Conservation (phyloP, 2,113 vertebrate species). For the Alethe diademata region DNA sequence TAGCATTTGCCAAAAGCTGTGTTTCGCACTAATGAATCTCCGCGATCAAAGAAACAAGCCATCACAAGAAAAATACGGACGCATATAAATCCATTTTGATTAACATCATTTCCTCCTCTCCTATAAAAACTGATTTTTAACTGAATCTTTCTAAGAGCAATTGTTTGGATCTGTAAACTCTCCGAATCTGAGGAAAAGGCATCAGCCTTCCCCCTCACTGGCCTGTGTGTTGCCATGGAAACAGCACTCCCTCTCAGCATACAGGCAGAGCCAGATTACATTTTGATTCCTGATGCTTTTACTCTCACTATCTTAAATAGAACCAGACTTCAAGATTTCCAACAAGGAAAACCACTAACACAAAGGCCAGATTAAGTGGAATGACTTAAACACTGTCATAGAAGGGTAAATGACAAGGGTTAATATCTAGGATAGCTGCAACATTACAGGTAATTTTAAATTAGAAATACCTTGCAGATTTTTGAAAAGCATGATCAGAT, state of each 20-base stretch:
- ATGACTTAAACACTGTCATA: rapidly evolving
- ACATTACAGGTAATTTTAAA: neutral
- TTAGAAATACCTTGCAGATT: neutral
- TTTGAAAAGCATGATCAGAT: neutral
- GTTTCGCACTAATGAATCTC: neutral
- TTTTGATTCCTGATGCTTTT: conserved; percentile 35
- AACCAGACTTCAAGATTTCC: neutral
- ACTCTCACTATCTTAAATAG: conserved; percentile 2
- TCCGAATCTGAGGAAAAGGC: neutral
- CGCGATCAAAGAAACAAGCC: neutral
- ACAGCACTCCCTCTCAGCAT: conserved; percentile 43
- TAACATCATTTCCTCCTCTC: neutral
- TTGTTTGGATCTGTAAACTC: conserved; percentile 22
- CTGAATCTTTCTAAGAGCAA: neutral
- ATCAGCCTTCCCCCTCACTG: neutral
- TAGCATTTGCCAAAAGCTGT: neutral
- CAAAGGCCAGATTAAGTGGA: neutral
- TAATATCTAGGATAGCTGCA: neutral
- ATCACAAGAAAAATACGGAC: neutral
- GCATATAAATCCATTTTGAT: neutral
- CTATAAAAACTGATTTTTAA: neutral
- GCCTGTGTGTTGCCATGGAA: conserved; percentile 64
- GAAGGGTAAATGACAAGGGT: neutral
- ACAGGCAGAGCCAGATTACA: conserved; percentile 4
- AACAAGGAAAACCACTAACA: neutral